Conservation (phyloP, 1,140 invertebrate genomes). For the Diachasmimorpha longicaudata region DNA sequence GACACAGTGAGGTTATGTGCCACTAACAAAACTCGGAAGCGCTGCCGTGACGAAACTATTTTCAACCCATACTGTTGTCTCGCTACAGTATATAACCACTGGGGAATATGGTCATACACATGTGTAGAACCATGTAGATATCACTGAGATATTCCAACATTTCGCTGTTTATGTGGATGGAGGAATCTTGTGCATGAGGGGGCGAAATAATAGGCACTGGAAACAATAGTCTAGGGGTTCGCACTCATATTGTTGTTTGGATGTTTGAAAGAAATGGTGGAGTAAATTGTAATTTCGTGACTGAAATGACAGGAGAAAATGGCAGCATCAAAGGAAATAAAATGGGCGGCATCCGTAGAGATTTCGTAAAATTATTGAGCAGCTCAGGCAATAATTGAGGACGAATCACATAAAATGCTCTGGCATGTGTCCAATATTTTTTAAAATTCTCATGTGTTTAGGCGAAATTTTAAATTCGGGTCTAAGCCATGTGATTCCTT, state of each 20-base stretch:
- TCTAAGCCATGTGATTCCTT: no score
- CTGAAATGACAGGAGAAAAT: neutral
- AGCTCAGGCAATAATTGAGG: no score
- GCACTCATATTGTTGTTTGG: neutral
- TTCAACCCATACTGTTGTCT: neutral
- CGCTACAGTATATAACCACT: neutral
- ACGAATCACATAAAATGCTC: no score
- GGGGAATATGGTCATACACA: slow-evolving; percentile 4
- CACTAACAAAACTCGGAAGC: neutral
- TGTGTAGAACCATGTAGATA: neutral
- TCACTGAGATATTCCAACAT: neutral
- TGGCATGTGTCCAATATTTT: no score
- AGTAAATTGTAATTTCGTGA: neutral
- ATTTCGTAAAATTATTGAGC: no score
- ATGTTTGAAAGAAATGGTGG: neutral
- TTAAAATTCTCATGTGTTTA: no score
- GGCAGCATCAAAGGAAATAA: no score
- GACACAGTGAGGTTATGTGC: neutral
- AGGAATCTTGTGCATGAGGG: slow-evolving; percentile 7
- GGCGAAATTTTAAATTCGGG: no score
- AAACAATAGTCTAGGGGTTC: slow-evolving; percentile 27
- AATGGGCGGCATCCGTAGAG: no score
- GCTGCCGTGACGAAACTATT: slow-evolving; percentile 19
- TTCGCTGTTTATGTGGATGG: neutral
- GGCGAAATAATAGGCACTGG: slow-evolving; percentile 36